Conservation (phyloP, 2,888 invertebrate species). For the Muscina levida region DNA sequence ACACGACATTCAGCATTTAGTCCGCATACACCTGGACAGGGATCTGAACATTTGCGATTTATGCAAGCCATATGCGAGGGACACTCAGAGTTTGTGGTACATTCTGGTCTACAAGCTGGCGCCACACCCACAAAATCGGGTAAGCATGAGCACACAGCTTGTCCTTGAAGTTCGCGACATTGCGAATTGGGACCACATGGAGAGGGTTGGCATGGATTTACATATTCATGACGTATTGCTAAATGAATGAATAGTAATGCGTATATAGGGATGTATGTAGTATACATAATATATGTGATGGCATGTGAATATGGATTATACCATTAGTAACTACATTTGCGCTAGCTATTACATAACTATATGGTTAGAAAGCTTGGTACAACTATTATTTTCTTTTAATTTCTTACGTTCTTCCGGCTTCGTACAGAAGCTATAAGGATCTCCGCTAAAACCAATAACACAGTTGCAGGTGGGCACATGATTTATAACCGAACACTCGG, state of each 20-base stretch:
- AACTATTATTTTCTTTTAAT: slow-evolving; percentile 55
- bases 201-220: slow-evolving; percentile 81
- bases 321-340: slow-evolving; percentile 71
- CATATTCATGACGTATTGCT: slow-evolving; percentile 81
- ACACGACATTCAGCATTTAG: slow-evolving; percentile 86
- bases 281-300: slow-evolving; percentile 4
- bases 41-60: slow-evolving; percentile 86
- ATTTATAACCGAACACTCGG: slow-evolving; percentile 86
- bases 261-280: too few relatives aligned
- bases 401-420: slow-evolving; percentile 78
- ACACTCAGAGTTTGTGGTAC: slow-evolving; percentile 87
- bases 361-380: slow-evolving; percentile 53
- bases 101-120: slow-evolving; percentile 87
- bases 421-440: slow-evolving; percentile 82
- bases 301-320: slow-evolving; percentile 25
- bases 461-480: slow-evolving; percentile 87
- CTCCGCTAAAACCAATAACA: slow-evolving; percentile 83
- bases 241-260: slow-evolving; percentile 59
- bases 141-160: slow-evolving; percentile 87
- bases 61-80: slow-evolving; percentile 85
- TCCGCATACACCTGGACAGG: slow-evolving; percentile 89
- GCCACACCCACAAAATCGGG: slow-evolving; percentile 85
- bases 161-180: slow-evolving; percentile 85
- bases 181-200: slow-evolving; percentile 89
- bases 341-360: slow-evolving; percentile 50